Conservation (phyloP, 2,888 invertebrate species). For the Hyposoter didymator region DNA sequence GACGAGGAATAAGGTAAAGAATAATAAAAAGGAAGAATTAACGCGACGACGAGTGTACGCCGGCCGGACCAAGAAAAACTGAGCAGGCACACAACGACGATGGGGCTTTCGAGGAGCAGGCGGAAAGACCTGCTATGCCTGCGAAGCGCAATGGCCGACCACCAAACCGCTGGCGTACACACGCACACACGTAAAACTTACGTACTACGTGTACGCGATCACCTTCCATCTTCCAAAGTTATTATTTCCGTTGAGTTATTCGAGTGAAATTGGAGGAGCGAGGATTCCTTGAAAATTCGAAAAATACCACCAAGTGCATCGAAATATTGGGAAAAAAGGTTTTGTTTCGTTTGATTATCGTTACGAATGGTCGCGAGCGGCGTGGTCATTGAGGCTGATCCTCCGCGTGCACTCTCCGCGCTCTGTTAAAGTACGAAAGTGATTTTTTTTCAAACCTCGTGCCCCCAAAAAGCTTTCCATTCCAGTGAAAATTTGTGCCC, state of each 20-base stretch:
- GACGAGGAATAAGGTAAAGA: conserved; percentile 7
- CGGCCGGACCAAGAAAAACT: conserved; percentile 23
- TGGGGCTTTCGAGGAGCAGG: conserved; percentile 62
- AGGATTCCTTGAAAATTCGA: not conserved
- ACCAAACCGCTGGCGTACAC: conserved; percentile 47
- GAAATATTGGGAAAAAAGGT: not conserved
- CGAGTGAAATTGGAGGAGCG: not conserved
- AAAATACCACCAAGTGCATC: not conserved
- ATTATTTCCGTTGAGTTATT: not conserved
- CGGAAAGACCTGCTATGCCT: conserved; percentile 59
- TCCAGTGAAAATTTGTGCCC: not conserved
- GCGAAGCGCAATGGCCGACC: conserved; percentile 80
- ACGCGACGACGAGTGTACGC: conserved; percentile 35
- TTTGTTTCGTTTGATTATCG: not conserved
- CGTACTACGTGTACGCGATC: not conserved
- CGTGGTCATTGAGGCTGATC: not conserved
- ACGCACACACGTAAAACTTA: not conserved
- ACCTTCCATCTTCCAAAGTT: not conserved
- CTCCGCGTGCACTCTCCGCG: not conserved
- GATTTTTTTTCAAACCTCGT: not conserved
- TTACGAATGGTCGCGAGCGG: not conserved
- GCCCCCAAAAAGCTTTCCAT: not conserved
- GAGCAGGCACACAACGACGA: conserved; percentile 33
- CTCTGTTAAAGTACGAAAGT: not conserved
- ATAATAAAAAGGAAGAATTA: conserved; percentile 40